These are phyloP conservation scores for Drosophila acutilabella DNA, from an alignment of 2,888 invertebrate genomes.

Conservation along the genomic window DNA sequence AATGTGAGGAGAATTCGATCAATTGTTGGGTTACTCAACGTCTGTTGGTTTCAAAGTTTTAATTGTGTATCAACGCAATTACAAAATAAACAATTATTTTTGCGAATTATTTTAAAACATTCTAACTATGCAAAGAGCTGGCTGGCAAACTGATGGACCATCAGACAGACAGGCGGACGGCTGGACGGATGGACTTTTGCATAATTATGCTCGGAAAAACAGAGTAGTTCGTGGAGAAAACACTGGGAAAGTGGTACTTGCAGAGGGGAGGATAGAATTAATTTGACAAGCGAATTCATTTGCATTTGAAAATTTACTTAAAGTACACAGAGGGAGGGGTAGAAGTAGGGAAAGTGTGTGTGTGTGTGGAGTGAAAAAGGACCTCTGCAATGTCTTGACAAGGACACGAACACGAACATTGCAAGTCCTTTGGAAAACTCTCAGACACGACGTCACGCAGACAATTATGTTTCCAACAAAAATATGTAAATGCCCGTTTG, in stretches of 20 bases:
- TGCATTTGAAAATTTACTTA: constrained; percentile 63
- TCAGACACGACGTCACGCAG: constrained; percentile 35
- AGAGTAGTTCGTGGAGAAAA: constrained; percentile 3
- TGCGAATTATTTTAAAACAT: constrained; percentile 29
- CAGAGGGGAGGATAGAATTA: constrained; percentile 34
- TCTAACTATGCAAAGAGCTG: constrained; percentile 35
- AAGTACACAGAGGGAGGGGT: constrained; percentile 4
- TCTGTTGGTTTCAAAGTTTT: constrained; percentile 10
- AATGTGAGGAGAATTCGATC: not conserved
- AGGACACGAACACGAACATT: constrained; percentile 32
- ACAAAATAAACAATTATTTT: constrained; percentile 45
- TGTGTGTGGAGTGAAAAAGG: constrained; percentile 1
- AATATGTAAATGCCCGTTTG: constrained; percentile 53
- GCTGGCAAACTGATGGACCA: not conserved
- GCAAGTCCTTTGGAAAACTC: constrained; percentile 52
- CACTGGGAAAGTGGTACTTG: constrained; percentile 5
- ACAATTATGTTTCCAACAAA: constrained; percentile 66
- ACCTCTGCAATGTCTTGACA: constrained; percentile 10
- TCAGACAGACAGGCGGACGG: not conserved
- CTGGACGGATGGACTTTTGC: constrained; percentile 12
- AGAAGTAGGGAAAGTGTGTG: not conserved
- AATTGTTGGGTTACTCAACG: no score
- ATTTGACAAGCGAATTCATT: constrained; percentile 62
- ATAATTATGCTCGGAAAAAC: constrained; percentile 39
- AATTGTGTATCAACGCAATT: constrained; percentile 39